These are phyloP conservation scores for Eumerus sabulonum DNA, from an alignment of 2,888 invertebrate genomes.

Conservation along the genomic window DNA sequence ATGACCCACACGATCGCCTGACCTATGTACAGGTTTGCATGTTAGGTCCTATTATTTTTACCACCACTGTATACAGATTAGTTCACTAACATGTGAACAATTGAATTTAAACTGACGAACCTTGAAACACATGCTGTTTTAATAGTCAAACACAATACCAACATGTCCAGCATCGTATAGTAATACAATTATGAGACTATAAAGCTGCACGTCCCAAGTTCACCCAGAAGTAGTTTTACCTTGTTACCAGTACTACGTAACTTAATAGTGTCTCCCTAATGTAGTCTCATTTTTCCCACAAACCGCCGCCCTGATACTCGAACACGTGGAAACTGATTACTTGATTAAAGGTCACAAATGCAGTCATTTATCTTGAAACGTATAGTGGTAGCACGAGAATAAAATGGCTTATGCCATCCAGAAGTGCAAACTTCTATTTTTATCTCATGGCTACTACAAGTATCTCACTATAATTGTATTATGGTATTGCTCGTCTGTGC, in stretches of 20 bases:
- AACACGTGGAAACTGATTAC: conserved; percentile 3
- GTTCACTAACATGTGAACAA: too few relatives aligned
- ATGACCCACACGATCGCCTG: too few relatives aligned
- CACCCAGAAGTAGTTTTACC: conserved; percentile 19
- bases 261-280: conserved; percentile 30
- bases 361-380: conserved; percentile 35
- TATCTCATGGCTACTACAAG: neutral
- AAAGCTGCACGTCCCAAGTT: neutral
- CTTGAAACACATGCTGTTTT: too few relatives aligned
- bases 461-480: conserved; percentile 28
- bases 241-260: conserved; percentile 41
- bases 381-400: conserved; percentile 28
- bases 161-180: too few relatives aligned
- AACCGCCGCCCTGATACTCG: conserved; percentile 14
- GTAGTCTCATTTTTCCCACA: conserved; percentile 18
- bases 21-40: too few relatives aligned
- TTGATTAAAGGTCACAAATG: conserved; percentile 13
- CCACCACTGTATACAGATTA: too few relatives aligned
- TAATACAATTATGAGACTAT: too few relatives aligned
- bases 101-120: too few relatives aligned
- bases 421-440: too few relatives aligned
- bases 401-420: neutral
- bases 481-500: conserved; percentile 13
- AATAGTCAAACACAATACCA: too few relatives aligned
- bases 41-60: too few relatives aligned